Conservation (phyloP, 2,888 invertebrate species). For the Sinelater perroti region DNA sequence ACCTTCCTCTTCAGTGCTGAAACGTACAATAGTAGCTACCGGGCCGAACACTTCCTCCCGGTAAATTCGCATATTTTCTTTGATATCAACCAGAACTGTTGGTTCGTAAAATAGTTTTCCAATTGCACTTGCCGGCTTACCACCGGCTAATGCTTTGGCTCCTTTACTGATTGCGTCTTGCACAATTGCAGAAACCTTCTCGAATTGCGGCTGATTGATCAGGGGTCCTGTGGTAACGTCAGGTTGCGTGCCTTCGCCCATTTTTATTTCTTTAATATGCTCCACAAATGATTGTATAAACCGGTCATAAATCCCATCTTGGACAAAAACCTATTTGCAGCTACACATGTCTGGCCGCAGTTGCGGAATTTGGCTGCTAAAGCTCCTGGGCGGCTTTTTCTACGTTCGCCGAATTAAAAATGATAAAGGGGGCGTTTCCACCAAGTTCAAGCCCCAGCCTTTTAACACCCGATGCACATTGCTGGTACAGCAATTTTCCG, state of each 20-base stretch:
- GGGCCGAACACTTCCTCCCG: conserved; percentile 97
- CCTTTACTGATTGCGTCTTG: conserved; percentile 88
- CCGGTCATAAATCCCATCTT: conserved; percentile 78
- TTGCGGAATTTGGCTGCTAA: conserved; percentile 94
- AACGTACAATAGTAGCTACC: conserved; percentile 84
- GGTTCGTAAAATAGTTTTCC: conserved; percentile 88
- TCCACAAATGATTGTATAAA: conserved; percentile 78
- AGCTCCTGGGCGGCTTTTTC: conserved; percentile 85
- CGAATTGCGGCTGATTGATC: conserved; percentile 84
- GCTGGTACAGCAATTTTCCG: conserved; percentile 86
- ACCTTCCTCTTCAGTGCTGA: conserved; percentile 89
- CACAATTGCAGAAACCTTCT: conserved; percentile 82
- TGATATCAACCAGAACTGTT: conserved; percentile 84
- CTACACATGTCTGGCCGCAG: conserved; percentile 96
- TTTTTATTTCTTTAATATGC: conserved; percentile 72
- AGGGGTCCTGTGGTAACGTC: conserved; percentile 89
- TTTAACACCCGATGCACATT: conserved; percentile 89
- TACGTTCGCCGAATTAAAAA: conserved; percentile 91
- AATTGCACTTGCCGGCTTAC: conserved; percentile 69
- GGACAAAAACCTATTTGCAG: conserved; percentile 75
- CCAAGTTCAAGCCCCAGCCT: conserved; percentile 93
- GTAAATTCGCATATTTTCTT: conserved; percentile 81
- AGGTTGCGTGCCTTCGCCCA: conserved; percentile 80
- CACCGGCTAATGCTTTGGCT: conserved; percentile 81
- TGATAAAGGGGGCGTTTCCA: conserved; percentile 98